phyloP scores from a whole-genome alignment of 64 coral and sea anemone genomes.

The Montipora sp. region DNA sequence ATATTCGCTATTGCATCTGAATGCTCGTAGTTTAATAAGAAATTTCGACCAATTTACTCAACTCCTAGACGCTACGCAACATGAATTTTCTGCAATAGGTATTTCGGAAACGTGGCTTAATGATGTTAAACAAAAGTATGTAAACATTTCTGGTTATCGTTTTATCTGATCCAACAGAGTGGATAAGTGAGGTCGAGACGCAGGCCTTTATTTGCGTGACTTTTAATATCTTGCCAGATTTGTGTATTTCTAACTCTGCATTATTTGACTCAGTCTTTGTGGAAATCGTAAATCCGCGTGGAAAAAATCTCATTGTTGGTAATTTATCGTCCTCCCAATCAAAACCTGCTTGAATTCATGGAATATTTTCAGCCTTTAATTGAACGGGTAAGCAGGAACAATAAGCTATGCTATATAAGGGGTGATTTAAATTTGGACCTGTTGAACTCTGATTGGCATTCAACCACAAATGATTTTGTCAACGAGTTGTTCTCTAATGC shows the following conservation, averaged over 20 bases:
- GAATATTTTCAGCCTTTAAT: too few relatives aligned
- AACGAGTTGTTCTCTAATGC: too few relatives aligned
- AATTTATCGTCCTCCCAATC: neutral
- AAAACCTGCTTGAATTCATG: neutral
- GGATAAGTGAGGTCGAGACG: neutral
- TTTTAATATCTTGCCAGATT: too few relatives aligned
- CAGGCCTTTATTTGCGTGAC: too few relatives aligned
- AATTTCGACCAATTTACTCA: neutral
- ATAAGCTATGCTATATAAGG: too few relatives aligned
- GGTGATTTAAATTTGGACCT: too few relatives aligned
- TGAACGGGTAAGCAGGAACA: too few relatives aligned
- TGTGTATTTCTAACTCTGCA: too few relatives aligned
- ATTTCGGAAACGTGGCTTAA: neutral
- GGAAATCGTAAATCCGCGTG: neutral
- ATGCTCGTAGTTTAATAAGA: neutral
- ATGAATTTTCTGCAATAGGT: conserved; percentile 6
- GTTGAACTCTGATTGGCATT: too few relatives aligned
- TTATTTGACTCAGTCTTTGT: too few relatives aligned
- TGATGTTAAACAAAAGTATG: neutral
- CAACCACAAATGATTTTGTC: too few relatives aligned
- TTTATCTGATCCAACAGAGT: neutral
- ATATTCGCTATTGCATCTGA: neutral
- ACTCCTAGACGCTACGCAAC: neutral
- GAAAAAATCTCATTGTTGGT: neutral
- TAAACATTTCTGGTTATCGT: too few relatives aligned